phyloP scores from a whole-genome alignment of 2,888 invertebrate species.

The Malacosoma neustria region DNA sequence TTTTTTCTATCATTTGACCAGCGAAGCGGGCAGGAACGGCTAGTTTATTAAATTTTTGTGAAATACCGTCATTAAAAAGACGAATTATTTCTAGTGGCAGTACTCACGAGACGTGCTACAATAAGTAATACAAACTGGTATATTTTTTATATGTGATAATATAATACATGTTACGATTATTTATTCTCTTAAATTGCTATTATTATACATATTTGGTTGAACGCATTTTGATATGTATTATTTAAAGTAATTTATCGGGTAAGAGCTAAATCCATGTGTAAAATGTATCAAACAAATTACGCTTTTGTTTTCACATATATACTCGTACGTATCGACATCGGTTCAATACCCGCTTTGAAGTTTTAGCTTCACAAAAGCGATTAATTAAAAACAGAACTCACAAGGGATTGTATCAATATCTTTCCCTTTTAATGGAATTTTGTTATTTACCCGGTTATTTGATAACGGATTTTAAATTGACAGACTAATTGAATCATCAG shows the following conservation, averaged over 20 bases:
- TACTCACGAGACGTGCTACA: constrained; percentile 1
- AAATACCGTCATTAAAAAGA: no score
- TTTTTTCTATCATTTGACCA: no score
- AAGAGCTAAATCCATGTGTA: constrained; percentile 11
- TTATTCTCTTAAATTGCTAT: no score
- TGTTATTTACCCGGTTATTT: not conserved
- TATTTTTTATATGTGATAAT: no score
- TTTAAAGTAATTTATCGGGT: constrained; percentile 12
- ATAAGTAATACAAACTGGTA: constrained; percentile 6
- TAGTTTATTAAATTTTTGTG: no score
- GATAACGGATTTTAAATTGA: not conserved
- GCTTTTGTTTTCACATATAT: constrained; percentile 17
- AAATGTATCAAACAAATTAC: constrained; percentile 17
- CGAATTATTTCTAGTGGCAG: no score
- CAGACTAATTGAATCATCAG: not conserved
- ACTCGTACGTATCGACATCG: constrained; percentile 24
- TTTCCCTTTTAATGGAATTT: constrained; percentile 23
- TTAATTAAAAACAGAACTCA: constrained; percentile 41
- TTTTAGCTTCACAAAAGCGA: constrained; percentile 34
- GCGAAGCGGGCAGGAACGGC: no score
- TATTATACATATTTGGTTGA: no score
- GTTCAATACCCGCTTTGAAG: constrained; percentile 35
- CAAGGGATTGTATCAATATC: constrained; percentile 32
- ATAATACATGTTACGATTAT: no score
- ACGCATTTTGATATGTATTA: no score